Evolutionary conservation across 2,113 vertebrate species (phyloP), one percentile per base, ranked within the genome.

Genomic region (Amphiprion ocellaris): DNA sequence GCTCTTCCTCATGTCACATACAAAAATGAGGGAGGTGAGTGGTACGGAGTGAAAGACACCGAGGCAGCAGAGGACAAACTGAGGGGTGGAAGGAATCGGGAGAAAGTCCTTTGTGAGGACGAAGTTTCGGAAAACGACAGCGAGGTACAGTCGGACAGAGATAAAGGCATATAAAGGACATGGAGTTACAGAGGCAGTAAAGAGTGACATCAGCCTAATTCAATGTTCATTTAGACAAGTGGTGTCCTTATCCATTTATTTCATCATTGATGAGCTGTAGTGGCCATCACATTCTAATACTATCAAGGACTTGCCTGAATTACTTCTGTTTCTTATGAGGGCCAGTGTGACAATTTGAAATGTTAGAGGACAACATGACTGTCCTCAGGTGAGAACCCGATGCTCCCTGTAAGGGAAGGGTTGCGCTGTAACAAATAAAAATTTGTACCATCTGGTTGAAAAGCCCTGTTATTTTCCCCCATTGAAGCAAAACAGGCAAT

Each of bases 251-350:
- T 56, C 14, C 16, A 39, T 82, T 67, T 14, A 17, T 44, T 58
- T 50, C 16, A 19, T 81, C 70, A 74, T 76, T 8, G 0, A 79
- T 46, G 55, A 59, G 71, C 69, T 66, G 33, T 17, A 37, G 61
- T n/a, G 16, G 53, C 61, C 58, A 82, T 81, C 59, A 39, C 8
- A 62, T 47, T 30, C 80, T 83, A 81, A 78, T 88, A 82, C 84
- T 81, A 75, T 68, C 61, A 55, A 70, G 53, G 69, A 59, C 12
- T 17, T 23, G 33, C 61, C 28, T 84, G 33, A 58, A 33, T 84
- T 63, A 79, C 63, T 33, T 8, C 7, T 6, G 5, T 50, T 61
- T 67, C 50, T 70, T 56, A 39, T 3, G 28, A 78, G 24, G 24
- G 65, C 4, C 28, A 1, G 21, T 44, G 30, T 2, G 17, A 77